Evolutionary conservation across 2,888 invertebrate species (phyloP), one percentile per base, ranked within the genome.

Genomic region (Sinopyrophorus schimmeli): DNA sequence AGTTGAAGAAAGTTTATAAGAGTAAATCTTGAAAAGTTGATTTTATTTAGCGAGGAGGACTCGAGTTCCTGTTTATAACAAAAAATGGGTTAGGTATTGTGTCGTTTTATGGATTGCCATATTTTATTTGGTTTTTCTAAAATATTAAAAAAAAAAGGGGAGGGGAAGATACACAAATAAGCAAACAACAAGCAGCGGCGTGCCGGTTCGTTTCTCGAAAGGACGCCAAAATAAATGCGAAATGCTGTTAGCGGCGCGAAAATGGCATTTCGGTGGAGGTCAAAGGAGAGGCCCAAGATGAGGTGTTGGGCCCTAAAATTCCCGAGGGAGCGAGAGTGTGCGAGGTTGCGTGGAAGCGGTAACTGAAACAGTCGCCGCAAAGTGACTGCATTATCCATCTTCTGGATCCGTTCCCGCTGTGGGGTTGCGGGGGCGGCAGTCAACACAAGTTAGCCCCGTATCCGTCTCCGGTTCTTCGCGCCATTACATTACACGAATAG

Each of bases 381-480:
- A 53, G 53, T 53, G 53, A 53, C 43, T 53, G 48, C 48, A 48
- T 53, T 53, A 53, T 53, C 53, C 42, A 53, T 53, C 53, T 48
- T 39, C 30, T 44, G 52, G 39, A 53, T 53, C 53, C 43, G 48
- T 47, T 52, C 46, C 41, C 51, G 21, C 51, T 47, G 51, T 28
- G 46, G 46, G 54, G 55, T 40, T n/a, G 32, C 32, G n/a, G 32
- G 49, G 43, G 49, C 24, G 57, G 58, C 60, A 63, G 63, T 62
- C 59, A 54, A 60, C 62, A 61, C 64, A 63, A 63, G 62, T 64
- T 63, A 61, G 63, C 55, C 61, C 61, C 65, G 63, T 64, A 68
- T 67, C 65, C 68, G 66, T 68, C 68, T 67, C 68, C 67, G 65
- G 65, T 67, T 65, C 62, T 64, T 65, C 66, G 63, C 63, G 60